Evolutionary conservation across 1,140 invertebrate species (phyloP).

Genomic region (Drosophila tani): DNA sequence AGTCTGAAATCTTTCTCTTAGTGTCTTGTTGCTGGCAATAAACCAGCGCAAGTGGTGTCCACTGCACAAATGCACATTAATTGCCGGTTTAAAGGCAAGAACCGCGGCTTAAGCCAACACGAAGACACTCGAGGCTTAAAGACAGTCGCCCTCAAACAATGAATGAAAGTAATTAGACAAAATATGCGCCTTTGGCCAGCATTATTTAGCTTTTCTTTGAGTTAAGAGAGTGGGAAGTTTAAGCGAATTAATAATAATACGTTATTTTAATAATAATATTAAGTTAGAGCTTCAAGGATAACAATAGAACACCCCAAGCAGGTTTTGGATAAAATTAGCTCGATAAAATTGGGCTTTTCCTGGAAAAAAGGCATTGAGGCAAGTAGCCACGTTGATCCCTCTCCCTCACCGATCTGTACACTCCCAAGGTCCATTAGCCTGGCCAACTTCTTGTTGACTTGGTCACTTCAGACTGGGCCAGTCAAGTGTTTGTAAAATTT

Average conservation of each 20-base stretch:
- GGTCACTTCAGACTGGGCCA: neutral
- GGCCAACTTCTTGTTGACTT: slow-evolving; percentile 28
- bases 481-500: slow-evolving; percentile 23
- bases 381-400: slow-evolving; percentile 4
- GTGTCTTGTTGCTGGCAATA: slow-evolving; percentile 13
- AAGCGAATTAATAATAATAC: too few species aligned
- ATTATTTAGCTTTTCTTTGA: slow-evolving; percentile 10
- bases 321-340: too few species aligned
- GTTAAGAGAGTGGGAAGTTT: too few species aligned
- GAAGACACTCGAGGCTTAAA: slow-evolving; percentile 5
- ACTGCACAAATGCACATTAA: slow-evolving; percentile 55
- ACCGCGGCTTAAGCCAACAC: slow-evolving; percentile 1
- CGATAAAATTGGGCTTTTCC: too few species aligned
- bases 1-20: neutral
- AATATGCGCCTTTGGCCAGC: slow-evolving; percentile 22
- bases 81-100: slow-evolving; percentile 32
- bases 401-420: slow-evolving; percentile 16
- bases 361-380: too few species aligned
- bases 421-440: neutral
- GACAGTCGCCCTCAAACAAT: slow-evolving; percentile 11
- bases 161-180: slow-evolving; percentile 37
- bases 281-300: too few species aligned
- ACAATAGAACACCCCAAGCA: too few species aligned
- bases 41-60: slow-evolving; percentile 9
- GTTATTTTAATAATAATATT: too few species aligned